These are phyloP conservation scores for Pangasius macronema DNA, from an alignment of 2,797 vertebrate genomes.

Conservation along the genomic window DNA sequence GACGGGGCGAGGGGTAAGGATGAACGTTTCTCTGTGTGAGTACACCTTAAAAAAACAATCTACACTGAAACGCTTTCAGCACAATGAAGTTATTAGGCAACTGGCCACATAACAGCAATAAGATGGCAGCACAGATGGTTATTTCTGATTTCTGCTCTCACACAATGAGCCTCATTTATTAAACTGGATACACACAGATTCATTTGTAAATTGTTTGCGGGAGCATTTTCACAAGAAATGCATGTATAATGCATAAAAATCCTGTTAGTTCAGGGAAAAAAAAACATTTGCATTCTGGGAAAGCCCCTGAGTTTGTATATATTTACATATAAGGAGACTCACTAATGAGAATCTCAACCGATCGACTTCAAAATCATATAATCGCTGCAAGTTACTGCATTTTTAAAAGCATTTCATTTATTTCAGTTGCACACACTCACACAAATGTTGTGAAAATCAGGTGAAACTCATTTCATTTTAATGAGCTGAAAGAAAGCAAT, in stretches of 20 bases:
- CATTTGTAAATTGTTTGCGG: background rate
- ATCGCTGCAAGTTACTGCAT: background rate
- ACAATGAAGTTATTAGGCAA: background rate
- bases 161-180: background rate
- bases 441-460: background rate
- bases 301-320: background rate
- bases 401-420: background rate
- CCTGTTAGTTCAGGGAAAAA: background rate
- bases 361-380: background rate
- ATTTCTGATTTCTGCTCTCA: constrained; percentile 1
- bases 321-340: background rate
- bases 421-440: background rate
- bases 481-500: background rate
- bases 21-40: constrained; percentile 1
- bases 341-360: background rate
- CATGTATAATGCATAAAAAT: background rate
- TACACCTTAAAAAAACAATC: background rate
- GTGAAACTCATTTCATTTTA: background rate
- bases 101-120: background rate
- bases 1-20: background rate
- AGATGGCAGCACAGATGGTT: background rate
- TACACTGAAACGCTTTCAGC: background rate
- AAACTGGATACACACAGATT: background rate
- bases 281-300: background rate
- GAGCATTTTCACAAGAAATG: background rate